Base-by-base conservation (phyloP, 2,888 invertebrate species). In the Trissonchulus sp. region DNA sequence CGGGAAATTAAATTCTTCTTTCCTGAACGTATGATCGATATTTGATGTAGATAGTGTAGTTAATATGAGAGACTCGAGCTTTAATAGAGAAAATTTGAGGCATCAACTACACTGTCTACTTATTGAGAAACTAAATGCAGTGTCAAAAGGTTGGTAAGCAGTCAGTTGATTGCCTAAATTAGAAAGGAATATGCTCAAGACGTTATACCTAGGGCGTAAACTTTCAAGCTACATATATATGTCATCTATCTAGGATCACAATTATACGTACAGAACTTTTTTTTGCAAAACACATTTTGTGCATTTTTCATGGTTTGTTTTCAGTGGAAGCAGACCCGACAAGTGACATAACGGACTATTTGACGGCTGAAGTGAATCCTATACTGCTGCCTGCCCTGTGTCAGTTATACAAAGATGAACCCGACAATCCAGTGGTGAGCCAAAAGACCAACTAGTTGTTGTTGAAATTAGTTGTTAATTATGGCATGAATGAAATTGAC, bases 1-100 rank as follows among this genome's bases (percentile, higher is more conserved):
- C 88, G 90, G 77, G 94, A 95, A 86, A 92, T 94, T 80, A 89
- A 90, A 83, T 94, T 92, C 85, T 93, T 95, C 85, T 94, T 92
- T 85, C 93, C 93, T 0, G 88, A 90, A 81, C 89, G 92, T 93
- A 87, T 87, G 89, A n/a, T n/a, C 18, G 48, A 48, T 15, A 8
- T 8, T 15, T 48, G 48, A 15, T 15, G 48, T 48, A 15, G 8
- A 48, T 15, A 15, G 18, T 48, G 48, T 48, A 48, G 8, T 48
- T 15, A 48, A 8, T 48, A 15, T 48, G 48, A 48, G 18, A 48
- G 18, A 8, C 15, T 18, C 18, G 18, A 8, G 48, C 18, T 15
- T 48, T 48, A n/a, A n/a, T 18, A 15, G 48, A 15, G 18, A 48
- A 48, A 48, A 8, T 8, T 18, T 48, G 48, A 15, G 18, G 18